Conservation (phyloP, 30 jellyfish, hydroid and myxozoan genomes). For the Mastigias papua region DNA sequence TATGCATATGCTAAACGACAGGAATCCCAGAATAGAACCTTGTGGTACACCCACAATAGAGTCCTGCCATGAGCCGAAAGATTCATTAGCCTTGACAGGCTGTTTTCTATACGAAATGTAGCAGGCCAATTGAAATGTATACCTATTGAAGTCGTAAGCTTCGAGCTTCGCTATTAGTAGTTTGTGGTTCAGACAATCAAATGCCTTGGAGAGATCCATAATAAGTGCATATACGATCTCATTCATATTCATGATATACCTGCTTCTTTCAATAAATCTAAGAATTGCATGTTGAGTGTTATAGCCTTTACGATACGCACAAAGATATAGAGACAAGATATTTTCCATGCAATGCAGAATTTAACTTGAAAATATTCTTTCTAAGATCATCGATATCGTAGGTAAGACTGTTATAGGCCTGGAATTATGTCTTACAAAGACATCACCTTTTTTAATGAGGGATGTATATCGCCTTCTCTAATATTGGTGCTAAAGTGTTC, state of each 20-base stretch:
- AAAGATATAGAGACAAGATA: neutral
- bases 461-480: no score
- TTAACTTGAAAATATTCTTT: neutral
- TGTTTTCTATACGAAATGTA: constrained; percentile 5
- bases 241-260: neutral
- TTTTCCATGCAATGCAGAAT: neutral
- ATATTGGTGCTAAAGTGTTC: no score
- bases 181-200: constrained; percentile 12
- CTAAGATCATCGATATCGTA: neutral
- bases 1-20: constrained; percentile 5
- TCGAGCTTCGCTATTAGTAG: constrained; percentile 42
- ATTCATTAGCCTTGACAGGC: neutral
- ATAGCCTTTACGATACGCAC: neutral
- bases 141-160: constrained; percentile 17
- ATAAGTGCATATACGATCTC: neutral
- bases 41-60: constrained; percentile 16
- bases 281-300: neutral
- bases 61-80: constrained; percentile 10
- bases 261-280: neutral
- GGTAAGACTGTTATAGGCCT: neutral
- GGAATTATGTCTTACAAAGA: neutral
- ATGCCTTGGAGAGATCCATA: neutral
- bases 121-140: neutral
- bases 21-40: constrained; percentile 52
- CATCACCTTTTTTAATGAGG: neutral